phyloP scores from a whole-genome alignment of 1,140 invertebrate species.

The Cydia splendana region DNA sequence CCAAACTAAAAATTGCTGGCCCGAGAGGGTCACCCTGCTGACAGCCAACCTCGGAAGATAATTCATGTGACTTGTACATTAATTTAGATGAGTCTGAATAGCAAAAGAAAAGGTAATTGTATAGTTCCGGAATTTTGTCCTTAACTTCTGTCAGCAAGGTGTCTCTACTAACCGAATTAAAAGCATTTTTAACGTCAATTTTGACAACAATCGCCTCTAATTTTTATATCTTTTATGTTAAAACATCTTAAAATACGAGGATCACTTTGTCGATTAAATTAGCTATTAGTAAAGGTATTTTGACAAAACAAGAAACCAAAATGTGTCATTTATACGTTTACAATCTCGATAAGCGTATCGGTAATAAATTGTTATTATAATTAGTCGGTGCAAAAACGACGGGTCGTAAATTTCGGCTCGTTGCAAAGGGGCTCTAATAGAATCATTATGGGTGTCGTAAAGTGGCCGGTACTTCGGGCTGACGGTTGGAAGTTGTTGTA shows the following conservation, averaged over 20 bases:
- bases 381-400: constrained; percentile 25
- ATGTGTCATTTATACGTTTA: constrained; percentile 9
- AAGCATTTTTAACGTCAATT: no score
- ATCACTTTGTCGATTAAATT: constrained; percentile 5
- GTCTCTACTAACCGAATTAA: no score
- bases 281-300: background rate
- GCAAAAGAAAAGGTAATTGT: no score
- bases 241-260: background rate
- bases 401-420: constrained; percentile 26
- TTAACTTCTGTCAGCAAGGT: no score
- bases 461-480: constrained; percentile 2
- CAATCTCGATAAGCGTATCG: constrained; percentile 7
- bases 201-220: no score
- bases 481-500: background rate
- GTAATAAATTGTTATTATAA: constrained; percentile 28
- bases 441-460: constrained; percentile 29
- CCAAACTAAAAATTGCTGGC: no score
- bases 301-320: constrained; percentile 1
- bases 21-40: no score
- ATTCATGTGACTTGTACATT: no score
- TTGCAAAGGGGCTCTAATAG: constrained; percentile 23
- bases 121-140: no score
- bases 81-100: no score
- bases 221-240: background rate
- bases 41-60: no score